Evolutionary conservation across 2,113 vertebrate species (phyloP).

Genomic region (Labrus mixtus): DNA sequence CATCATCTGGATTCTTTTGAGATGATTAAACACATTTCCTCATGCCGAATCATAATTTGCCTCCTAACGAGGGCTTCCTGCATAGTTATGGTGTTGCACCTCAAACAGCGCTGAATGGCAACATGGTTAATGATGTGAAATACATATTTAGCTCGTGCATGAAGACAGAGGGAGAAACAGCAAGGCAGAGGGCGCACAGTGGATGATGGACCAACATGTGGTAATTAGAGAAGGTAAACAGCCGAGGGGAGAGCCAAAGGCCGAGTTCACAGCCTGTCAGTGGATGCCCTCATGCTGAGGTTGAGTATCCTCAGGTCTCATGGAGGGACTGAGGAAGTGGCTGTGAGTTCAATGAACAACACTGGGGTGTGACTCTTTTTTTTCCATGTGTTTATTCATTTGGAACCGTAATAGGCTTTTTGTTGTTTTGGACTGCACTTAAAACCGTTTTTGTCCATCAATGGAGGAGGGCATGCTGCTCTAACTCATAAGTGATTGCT

Average conservation of each 20-base stretch:
- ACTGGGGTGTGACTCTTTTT: slow-evolving; percentile 15
- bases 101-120: slow-evolving; percentile 32
- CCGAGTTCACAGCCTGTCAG: slow-evolving; percentile 55
- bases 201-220: slow-evolving; percentile 52
- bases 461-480: slow-evolving; percentile 37
- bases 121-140: slow-evolving; percentile 46
- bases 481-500: slow-evolving; percentile 62
- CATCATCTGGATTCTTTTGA: slow-evolving; percentile 33
- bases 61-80: slow-evolving; percentile 42
- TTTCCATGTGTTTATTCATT: background rate
- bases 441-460: slow-evolving; percentile 46
- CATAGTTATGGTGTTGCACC: slow-evolving; percentile 22
- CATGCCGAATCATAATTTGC: slow-evolving; percentile 33
- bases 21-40: slow-evolving; percentile 50
- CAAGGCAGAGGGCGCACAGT: background rate
- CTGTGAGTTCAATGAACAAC: slow-evolving; percentile 19
- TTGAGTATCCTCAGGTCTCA: slow-evolving; percentile 41
- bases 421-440: slow-evolving; percentile 39
- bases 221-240: slow-evolving; percentile 73
- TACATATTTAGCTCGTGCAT: slow-evolving; percentile 16
- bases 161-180: background rate
- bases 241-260: slow-evolving; percentile 63
- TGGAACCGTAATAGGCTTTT: background rate
- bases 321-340: slow-evolving; percentile 32
- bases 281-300: slow-evolving; percentile 24